Conservation (phyloP, 2,113 vertebrate species). For the Siphamia tubifer region DNA sequence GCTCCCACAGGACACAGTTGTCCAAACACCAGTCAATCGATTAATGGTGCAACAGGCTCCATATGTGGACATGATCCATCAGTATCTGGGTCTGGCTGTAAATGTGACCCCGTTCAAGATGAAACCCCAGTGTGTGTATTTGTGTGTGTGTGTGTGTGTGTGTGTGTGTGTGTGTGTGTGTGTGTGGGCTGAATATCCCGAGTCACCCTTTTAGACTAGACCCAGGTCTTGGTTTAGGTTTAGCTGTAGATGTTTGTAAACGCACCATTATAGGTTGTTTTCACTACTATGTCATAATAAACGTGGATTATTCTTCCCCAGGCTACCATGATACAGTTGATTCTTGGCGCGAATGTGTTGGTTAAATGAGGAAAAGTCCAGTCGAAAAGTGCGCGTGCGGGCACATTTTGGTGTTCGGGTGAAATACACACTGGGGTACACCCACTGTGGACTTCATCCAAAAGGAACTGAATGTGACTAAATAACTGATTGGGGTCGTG, state of each 20-base stretch:
- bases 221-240: too few relatives aligned
- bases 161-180: too few relatives aligned
- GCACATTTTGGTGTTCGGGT: neutral
- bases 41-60: slow-evolving; percentile 50
- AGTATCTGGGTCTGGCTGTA: neutral
- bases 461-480: accelerated
- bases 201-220: too few relatives aligned
- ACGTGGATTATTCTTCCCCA: neutral
- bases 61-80: slow-evolving; percentile 26
- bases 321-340: too few relatives aligned
- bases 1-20: slow-evolving; percentile 42
- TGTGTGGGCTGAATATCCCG: too few relatives aligned
- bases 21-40: slow-evolving; percentile 59
- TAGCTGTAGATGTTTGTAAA: too few relatives aligned
- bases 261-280: neutral
- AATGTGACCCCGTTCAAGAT: too few relatives aligned
- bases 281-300: neutral
- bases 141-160: too few relatives aligned
- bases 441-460: neutral
- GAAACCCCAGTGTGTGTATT: too few relatives aligned
- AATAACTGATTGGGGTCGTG: slow-evolving; percentile 4
- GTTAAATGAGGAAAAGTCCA: neutral
- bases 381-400: too few relatives aligned
- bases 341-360: neutral
- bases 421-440: neutral